phyloP scores from a whole-genome alignment of 30 jellyfish, hydroid and myxozoan genomes.

The Cassiopea andromeda region DNA sequence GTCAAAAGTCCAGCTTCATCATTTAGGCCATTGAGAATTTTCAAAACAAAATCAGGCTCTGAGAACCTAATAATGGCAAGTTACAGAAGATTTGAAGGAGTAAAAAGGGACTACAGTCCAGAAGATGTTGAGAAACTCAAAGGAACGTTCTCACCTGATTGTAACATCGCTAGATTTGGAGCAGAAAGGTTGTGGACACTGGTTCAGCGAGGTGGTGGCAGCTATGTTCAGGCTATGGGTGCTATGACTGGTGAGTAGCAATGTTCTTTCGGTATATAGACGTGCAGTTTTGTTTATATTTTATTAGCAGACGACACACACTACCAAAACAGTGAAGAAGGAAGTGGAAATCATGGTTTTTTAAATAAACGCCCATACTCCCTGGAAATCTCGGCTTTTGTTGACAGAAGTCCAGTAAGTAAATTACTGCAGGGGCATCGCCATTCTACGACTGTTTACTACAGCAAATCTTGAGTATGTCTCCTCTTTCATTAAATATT shows the following conservation, averaged over 20 bases:
- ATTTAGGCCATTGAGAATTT: not conserved
- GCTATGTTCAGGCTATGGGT: constrained; percentile 87
- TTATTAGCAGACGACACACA: no score
- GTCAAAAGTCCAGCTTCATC: not conserved
- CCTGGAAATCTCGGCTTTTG: no score
- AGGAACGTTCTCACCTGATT: constrained; percentile 80
- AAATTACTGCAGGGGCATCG: no score
- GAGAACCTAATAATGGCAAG: constrained; percentile 13
- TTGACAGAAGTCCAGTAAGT: no score
- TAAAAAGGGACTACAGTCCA: constrained; percentile 78
- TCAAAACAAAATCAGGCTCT: not conserved
- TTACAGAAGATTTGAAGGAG: constrained; percentile 35
- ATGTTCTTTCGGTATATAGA: not conserved
- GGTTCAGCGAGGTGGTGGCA: constrained; percentile 82
- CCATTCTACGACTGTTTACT: no score
- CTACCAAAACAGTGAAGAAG: no score
- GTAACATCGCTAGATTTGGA: constrained; percentile 87
- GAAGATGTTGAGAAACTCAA: constrained; percentile 80
- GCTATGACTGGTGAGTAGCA: constrained; percentile 79
- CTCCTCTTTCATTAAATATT: no score
- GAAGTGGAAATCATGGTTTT: no score
- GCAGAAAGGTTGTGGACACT: constrained; percentile 83
- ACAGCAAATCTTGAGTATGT: no score
- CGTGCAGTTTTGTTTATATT: no score
- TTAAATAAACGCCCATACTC: no score